Base-by-base conservation (phyloP, 2,113 vertebrate species). In the Xenopus laevis region DNA sequence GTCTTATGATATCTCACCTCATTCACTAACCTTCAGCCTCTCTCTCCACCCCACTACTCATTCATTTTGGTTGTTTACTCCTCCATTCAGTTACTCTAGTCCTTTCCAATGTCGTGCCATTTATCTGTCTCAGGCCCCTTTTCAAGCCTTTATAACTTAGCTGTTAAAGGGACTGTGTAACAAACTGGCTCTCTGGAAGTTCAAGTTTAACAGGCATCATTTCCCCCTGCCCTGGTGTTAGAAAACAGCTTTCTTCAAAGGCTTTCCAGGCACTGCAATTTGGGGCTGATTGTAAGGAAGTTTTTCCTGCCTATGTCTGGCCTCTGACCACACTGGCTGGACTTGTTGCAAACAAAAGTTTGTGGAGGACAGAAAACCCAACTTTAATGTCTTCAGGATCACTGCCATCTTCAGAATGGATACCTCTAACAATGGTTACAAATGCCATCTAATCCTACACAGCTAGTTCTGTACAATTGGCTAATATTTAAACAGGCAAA, bases 241-340 rank as follows among this genome's bases (percentile, higher is more conserved):
- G 74, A 20, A 64, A 66, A 21, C 44, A 21, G 33, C 11, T 77
- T 55, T 79, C 60, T 69, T 77, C 62, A 66, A 70, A 58, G 74
- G 50, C 61, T 50, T 63, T 30, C 47, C 47, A 23, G 57, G 33
- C 52, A 57, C 16, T 44, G 62, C 68, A 65, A 33, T 71, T n/a
- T 74, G 63, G 71, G 20, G 20, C 57, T 71, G 50, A 57, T 52
- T 30, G 71, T 57, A 16, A 21, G 45, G 17, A 44, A 20, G n/a
- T 33, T 46, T 47, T 50, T 68, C 27, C 2, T 40, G 6, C 16
- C 60, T 53, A 68, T 65, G 64, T 61, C 74, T 77, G 74, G 66
- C 59, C 50, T 64, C 46, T 70, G 60, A 70, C 47, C 60, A 70
- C 47, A 50, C 20, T 64, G 59, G 66, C 67, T 77, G 74, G 59